phyloP scores from a whole-genome alignment of 2,113 vertebrate genomes.

The Chaenogobius annularis region DNA sequence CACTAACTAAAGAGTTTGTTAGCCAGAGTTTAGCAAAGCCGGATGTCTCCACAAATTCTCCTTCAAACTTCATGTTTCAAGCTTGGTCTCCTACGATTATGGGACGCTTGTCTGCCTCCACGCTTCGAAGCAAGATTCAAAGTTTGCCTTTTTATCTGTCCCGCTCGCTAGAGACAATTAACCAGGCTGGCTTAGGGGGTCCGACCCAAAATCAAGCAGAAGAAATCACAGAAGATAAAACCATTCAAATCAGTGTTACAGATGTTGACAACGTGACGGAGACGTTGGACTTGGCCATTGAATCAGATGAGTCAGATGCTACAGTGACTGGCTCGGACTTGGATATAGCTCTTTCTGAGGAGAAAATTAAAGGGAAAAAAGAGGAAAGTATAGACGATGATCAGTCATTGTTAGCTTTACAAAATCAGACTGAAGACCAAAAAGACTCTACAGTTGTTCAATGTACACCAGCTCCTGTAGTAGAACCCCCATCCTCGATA shows the following conservation, averaged over 20 bases:
- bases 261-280: conserved; percentile 44
- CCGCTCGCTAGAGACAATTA: conserved; percentile 69
- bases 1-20: conserved; percentile 14
- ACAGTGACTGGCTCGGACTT: conserved; percentile 62
- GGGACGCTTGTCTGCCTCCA: conserved; percentile 75
- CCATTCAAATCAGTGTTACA: conserved; percentile 37
- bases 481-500: conserved; percentile 53
- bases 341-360: conserved; percentile 32
- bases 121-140: conserved; percentile 76
- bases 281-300: conserved; percentile 35
- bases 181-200: conserved; percentile 29
- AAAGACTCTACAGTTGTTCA: conserved; percentile 10
- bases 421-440: conserved; percentile 45
- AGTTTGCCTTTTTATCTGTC: conserved; percentile 75
- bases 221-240: conserved; percentile 5
- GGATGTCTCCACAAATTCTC: conserved; percentile 33
- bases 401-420: conserved; percentile 24
- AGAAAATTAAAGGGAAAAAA: conserved; percentile 18
- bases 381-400: conserved; percentile 25
- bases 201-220: conserved; percentile 29
- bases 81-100: conserved; percentile 57
- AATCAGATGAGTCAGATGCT: conserved; percentile 65
- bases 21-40: not conserved
- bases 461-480: conserved; percentile 52
- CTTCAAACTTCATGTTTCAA: conserved; percentile 53